Evolutionary conservation across 2,888 invertebrate genomes (phyloP), one percentile per base, ranked within the genome.

Genomic region (Thera britannica): DNA sequence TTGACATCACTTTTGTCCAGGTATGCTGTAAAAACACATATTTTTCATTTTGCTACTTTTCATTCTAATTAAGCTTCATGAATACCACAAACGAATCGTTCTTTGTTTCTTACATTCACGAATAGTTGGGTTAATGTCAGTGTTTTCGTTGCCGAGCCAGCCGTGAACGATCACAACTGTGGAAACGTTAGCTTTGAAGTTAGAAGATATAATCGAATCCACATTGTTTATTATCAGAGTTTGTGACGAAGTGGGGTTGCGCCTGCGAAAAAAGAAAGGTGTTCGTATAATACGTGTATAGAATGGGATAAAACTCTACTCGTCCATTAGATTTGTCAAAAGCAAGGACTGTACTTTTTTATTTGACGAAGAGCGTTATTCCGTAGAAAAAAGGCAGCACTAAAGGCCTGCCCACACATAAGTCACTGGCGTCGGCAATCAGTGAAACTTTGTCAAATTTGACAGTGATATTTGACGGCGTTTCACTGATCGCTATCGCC

Each of bases 81-180:
- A n/a, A 38, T 6, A 38, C 38, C 41, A 41, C 41, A 41, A 7
- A 7, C 6, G 5, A 7, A 41, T 41, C 7, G 5, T 41, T 41
- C 3, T 41, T 41, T 7, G 41, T 41, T 41, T 6, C 64, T 72
- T 77, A 87, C 87, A 85, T 60, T 79, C 73, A 67, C 79, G 80
- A 41, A 86, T 70, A 7, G 72, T 66, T 23, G 82, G 80, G 64
- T 85, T 85, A 44, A 81, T 65, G 8, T 74, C 72, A 36, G 77
- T 79, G 41, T 79, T 58, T 34, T 77, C 79, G 67, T 78, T 81
- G 67, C 80, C 77, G 58, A 85, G 76, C 87, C 87, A 88, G 2
- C 89, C 88, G 68, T 88, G 88, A 4, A 71, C 83, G 2, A 88
- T 58, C 1, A 89, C 79, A 0, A 85, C 76, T 1, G 84, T 85